Conservation (phyloP, 2,797 vertebrate genomes). For the Megalops cyprinoides region DNA sequence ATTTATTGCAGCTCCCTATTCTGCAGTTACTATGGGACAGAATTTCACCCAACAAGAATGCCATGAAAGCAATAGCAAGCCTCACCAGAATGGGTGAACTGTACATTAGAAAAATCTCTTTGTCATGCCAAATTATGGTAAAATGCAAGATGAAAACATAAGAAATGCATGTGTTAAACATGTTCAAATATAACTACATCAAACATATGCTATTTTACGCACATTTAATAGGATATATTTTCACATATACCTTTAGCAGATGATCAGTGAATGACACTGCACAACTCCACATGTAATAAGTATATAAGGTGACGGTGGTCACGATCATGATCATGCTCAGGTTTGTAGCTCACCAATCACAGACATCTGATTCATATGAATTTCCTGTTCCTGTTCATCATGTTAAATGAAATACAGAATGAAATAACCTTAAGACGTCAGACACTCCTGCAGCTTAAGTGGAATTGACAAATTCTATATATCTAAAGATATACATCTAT, state of each 20-base stretch:
- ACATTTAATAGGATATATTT: too few species aligned
- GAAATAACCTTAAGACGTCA: slow-evolving; percentile 28
- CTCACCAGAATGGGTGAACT: too few species aligned
- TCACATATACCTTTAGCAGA: not conserved
- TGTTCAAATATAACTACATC: not conserved
- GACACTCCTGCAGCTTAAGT: slow-evolving; percentile 6
- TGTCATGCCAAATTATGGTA: not conserved
- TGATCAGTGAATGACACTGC: not conserved
- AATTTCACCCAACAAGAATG: not conserved
- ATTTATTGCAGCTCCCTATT: not conserved
- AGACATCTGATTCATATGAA: slow-evolving; percentile 7
- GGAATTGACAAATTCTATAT: not conserved
- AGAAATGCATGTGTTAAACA: not conserved
- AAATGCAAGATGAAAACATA: not conserved
- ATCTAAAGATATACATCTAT: too few species aligned
- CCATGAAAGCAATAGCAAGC: not conserved
- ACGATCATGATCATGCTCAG: too few species aligned
- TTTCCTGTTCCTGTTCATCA: slow-evolving; percentile 14
- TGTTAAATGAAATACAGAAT: slow-evolving; percentile 1
- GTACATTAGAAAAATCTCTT: too few species aligned
- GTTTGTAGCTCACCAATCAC: slow-evolving; percentile 2
- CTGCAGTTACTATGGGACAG: not conserved
- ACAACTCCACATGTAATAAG: slow-evolving; percentile 17
- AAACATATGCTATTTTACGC: too few species aligned
- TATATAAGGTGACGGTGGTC: not conserved